Base-by-base conservation (phyloP, 92 coral and sea anemone genomes). In the Phenganax subtilis region DNA sequence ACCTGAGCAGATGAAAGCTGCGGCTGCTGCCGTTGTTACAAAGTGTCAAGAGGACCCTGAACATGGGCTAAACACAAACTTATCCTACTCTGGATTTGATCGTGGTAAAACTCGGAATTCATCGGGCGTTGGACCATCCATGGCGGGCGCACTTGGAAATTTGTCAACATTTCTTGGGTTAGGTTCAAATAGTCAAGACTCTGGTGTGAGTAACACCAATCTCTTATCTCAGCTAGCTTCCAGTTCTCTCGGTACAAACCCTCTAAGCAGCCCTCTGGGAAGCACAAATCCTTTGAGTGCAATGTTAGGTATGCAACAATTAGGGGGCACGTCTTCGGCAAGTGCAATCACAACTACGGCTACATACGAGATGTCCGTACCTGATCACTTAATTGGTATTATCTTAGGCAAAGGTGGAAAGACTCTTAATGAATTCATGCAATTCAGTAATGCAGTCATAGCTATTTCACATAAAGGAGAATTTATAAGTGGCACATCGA, bases 1-100 rank as follows among this genome's bases (percentile, higher is more conserved):
- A 51, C 89, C 85, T 68, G 99, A 96, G 47, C 99, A 96, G 77
- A 90, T 96, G 10, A 90, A 88, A 82, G 96, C 99, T 8, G 97
- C 99, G n/a, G 93, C 97, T 59, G 84, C 93, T 51, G 88, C 90
- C 16, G 87, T 96, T 4, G 91, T 92, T 1, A 87, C 97, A 29
- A 96, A 96, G 72, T 93, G 93, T 28, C 99, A 96, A 75, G 99
- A 96, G 59, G 99, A 96, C 67, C 99, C 99, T 0, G 99, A 96
- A 73, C 99, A 96, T 58, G 96, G 97, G 0, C 75, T 96, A 60
- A 96, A 96, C 85, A 92, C 90, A 91, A 96, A 96, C 87, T 89
- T 96, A 76, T 87, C 90, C 59, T 96, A 96, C 86, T 89, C 99
- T 10, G 89, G 93, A 65, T 87, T 88, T 31, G 77, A 87, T 11